A percentile compares a stretch with the other conserved stretches of the same genome.
phyloP scores from a whole-genome alignment of 1,140 invertebrate species.

The Proales similis region DNA sequence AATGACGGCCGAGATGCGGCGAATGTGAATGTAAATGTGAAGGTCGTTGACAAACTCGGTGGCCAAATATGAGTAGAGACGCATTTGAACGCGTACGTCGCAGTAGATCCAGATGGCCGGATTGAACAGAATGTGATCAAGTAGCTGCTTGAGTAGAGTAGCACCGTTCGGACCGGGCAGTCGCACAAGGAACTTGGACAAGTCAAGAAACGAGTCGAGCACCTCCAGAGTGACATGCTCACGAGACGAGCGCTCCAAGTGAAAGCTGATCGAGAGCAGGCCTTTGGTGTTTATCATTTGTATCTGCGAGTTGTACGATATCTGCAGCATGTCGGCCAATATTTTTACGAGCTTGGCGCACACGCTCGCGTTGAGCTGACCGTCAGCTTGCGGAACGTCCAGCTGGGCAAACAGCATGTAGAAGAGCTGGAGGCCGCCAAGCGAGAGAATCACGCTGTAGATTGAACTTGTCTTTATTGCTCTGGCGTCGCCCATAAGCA shows the following conservation, averaged over 20 bases:
- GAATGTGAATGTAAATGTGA: constrained; percentile 91
- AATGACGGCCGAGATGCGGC: constrained; percentile 88
- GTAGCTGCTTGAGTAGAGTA: constrained; percentile 86
- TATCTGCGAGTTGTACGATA: constrained; percentile 90
- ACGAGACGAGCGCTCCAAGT: constrained; percentile 82
- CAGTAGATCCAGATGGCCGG: constrained; percentile 97
- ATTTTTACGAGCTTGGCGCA: constrained; percentile 87
- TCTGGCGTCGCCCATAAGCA: constrained; percentile 97
- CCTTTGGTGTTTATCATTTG: constrained; percentile 96
- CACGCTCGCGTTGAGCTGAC: constrained; percentile 51
- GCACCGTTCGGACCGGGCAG: constrained; percentile 85
- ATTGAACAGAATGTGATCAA: constrained; percentile 98
- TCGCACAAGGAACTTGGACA: constrained; percentile 91
- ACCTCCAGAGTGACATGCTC: constrained; percentile 89
- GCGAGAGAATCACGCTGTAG: constrained; percentile 94
- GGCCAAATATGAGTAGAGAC: constrained; percentile 90
- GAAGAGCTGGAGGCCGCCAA: constrained; percentile 95
- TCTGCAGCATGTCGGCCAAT: constrained; percentile 91
- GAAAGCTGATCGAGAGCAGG: constrained; percentile 93
- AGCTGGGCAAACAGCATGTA: constrained; percentile 96
- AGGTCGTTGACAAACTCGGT: constrained; percentile 94
- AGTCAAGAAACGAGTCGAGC: constrained; percentile 78
- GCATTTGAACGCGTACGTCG: constrained; percentile 81
- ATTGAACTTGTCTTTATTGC: constrained; percentile 97
- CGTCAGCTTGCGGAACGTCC: constrained; percentile 65